These are phyloP conservation scores for Mythimna ferrago DNA, from an alignment of 2,888 invertebrate species.

Conservation along the genomic window DNA sequence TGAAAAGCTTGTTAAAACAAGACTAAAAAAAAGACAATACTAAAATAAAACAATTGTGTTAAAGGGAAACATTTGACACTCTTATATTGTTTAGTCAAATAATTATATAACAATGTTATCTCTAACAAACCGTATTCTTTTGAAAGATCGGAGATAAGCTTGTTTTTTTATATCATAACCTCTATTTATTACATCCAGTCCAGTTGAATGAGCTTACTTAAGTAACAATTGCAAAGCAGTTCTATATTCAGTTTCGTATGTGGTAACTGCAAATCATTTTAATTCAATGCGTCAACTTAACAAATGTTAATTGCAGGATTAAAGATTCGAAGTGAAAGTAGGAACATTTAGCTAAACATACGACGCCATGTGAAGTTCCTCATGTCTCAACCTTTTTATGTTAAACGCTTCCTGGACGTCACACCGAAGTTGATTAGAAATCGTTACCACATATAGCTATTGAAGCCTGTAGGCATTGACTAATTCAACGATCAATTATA, in stretches of 20 bases:
- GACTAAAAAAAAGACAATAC: neutral
- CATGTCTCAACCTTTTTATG: constrained; percentile 39
- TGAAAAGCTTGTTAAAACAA: too few relatives aligned
- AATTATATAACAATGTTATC: constrained; percentile 10
- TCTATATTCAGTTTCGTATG: neutral
- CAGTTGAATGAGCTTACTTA: neutral
- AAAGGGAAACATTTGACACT: constrained; percentile 19
- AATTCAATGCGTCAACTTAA: constrained; percentile 3
- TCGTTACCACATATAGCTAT: constrained; percentile 27
- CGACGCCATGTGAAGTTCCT: constrained; percentile 46
- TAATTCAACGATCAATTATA: constrained; percentile 1
- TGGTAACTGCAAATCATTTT: constrained; percentile 12
- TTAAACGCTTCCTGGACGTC: constrained; percentile 54
- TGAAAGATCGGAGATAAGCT: neutral
- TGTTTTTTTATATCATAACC: neutral
- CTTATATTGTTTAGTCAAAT: constrained; percentile 13
- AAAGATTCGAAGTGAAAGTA: constrained; percentile 57
- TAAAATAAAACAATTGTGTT: constrained; percentile 23
- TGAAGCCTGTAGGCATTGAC: constrained; percentile 3
- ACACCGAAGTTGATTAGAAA: constrained; percentile 58
- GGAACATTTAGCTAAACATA: constrained; percentile 39
- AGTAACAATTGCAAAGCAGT: neutral
- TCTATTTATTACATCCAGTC: neutral
- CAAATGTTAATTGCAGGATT: constrained; percentile 45
- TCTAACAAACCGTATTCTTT: constrained; percentile 1